Evolutionary conservation across 2,888 invertebrate species (phyloP).

Genomic region (Stegana nigrithorax): DNA sequence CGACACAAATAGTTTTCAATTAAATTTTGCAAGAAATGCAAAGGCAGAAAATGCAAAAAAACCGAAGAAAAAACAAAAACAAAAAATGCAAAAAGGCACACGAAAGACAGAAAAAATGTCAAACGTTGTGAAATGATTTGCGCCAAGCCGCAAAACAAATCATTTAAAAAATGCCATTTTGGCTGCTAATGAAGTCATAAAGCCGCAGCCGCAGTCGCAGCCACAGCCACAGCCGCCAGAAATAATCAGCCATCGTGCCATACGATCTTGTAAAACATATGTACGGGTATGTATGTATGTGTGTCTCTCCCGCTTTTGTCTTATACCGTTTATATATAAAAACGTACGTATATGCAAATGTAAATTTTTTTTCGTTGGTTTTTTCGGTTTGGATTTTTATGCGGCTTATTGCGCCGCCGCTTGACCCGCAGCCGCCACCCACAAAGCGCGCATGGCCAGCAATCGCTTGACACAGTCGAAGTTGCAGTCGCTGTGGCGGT

Average conservation of each 20-base stretch:
- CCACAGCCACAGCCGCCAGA: background rate
- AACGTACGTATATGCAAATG: conserved; percentile 57
- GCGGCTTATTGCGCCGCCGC: conserved; percentile 8
- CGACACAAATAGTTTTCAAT: conserved; percentile 14
- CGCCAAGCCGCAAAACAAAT: conserved; percentile 37
- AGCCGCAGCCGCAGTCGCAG: conserved; percentile 51
- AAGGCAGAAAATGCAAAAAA: no score
- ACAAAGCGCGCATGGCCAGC: conserved; percentile 30
- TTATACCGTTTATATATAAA: conserved; percentile 30
- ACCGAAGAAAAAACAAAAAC: no score
- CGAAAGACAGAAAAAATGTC: background rate
- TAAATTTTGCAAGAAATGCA: background rate
- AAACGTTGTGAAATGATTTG: no score
- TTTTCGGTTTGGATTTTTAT: background rate
- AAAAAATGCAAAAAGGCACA: background rate
- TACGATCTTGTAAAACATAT: conserved; percentile 40
- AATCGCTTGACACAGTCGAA: conserved; percentile 33
- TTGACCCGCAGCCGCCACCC: conserved; percentile 52
- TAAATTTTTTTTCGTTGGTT: background rate
- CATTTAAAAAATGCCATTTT: conserved; percentile 30
- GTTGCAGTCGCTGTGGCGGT: conserved; percentile 11
- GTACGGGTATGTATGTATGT: no score
- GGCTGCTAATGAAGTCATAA: conserved; percentile 67
- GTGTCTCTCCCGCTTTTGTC: conserved; percentile 12
- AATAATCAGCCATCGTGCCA: conserved; percentile 28